A percentile compares a stretch with the other conserved stretches of the same genome.
Evolutionary conservation across 2,888 invertebrate genomes (phyloP).

Genomic region (Dermolepida albohirtum): DNA sequence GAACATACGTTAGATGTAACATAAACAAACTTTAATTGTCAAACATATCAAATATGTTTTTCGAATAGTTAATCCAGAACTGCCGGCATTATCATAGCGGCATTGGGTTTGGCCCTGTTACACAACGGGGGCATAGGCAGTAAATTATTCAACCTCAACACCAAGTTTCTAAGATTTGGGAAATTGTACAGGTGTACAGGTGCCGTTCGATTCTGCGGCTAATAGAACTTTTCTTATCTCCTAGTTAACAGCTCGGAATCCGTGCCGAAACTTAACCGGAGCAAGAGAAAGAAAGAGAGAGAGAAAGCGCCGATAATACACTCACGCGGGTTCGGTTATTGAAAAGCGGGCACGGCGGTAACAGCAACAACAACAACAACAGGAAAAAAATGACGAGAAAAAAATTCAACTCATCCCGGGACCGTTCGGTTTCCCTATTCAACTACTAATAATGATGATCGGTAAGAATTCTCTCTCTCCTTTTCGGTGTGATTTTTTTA

Average conservation of each 20-base stretch:
- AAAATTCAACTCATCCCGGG: constrained; percentile 26
- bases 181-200: constrained; percentile 41
- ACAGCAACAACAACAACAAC: not conserved
- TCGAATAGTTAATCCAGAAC: constrained; percentile 14
- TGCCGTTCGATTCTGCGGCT: constrained; percentile 35
- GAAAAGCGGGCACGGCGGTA: not conserved
- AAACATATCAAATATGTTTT: constrained; percentile 14
- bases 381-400: constrained; percentile 3
- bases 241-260: constrained; percentile 38
- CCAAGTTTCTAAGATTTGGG: constrained; percentile 39
- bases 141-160: constrained; percentile 39
- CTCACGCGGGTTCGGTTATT: constrained; percentile 26
- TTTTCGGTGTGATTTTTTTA: constrained; percentile 56
- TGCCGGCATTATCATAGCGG: constrained; percentile 16
- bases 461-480: constrained; percentile 50
- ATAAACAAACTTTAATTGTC: constrained; percentile 10
- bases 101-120: constrained; percentile 19
- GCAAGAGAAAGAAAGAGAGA: constrained; percentile 1
- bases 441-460: constrained; percentile 44
- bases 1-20: too few relatives aligned
- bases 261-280: constrained; percentile 25
- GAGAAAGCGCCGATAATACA: constrained; percentile 22
- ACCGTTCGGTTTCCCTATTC: constrained; percentile 9
- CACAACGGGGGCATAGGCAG: constrained; percentile 17
- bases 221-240: constrained; percentile 41